Percentiles rank a stretch among this genome's conserved stretches.
Evolutionary conservation across 2,888 invertebrate genomes (phyloP).

Genomic region (Caenorhabditis becei): DNA sequence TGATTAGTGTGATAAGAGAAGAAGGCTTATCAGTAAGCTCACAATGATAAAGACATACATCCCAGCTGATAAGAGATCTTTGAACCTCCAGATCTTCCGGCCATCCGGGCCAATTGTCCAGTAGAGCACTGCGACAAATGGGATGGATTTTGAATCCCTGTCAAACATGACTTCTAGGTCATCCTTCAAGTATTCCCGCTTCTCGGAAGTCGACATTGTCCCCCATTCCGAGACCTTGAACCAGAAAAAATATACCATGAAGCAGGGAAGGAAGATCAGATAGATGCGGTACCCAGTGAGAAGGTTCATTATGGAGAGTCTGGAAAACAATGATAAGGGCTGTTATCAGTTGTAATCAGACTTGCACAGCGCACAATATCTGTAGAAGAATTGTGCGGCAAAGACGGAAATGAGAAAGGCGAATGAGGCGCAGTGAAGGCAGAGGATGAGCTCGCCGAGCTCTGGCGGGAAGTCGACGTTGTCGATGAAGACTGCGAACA

Average conservation of each 20-base stretch:
- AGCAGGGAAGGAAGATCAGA: neutral
- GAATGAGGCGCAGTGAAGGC: neutral
- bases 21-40: neutral
- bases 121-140: too few relatives aligned
- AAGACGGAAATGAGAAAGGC: neutral
- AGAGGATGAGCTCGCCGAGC: neutral
- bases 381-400: neutral
- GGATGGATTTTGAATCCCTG: too few relatives aligned
- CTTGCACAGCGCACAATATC: neutral
- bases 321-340: too few relatives aligned
- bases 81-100: neutral
- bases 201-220: neutral
- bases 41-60: slow-evolving; percentile 11
- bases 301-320: too few relatives aligned
- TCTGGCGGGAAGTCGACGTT: neutral
- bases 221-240: neutral
- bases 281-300: neutral
- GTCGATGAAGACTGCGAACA: neutral
- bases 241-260: neutral
- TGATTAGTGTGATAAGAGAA: slow-evolving; percentile 10
- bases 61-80: neutral
- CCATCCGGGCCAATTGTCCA: too few relatives aligned
- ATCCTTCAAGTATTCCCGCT: neutral
- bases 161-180: too few relatives aligned
- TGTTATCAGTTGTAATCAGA: too few relatives aligned